Base-by-base conservation (phyloP, 2,113 vertebrate genomes). In the Tenebrosternarchus preto region DNA sequence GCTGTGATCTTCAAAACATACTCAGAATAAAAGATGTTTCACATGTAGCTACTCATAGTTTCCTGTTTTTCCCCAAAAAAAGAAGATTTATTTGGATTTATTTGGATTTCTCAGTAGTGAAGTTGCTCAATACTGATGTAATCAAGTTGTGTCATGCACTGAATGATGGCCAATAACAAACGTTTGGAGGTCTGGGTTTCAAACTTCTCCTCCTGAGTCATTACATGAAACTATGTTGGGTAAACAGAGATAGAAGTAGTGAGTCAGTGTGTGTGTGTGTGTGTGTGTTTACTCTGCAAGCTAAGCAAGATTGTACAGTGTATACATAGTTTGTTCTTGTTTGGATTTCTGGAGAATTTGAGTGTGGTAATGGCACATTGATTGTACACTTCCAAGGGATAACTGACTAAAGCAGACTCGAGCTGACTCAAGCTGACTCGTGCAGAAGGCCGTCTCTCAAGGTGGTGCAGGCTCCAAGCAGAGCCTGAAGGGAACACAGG, bases 171-270 rank as follows among this genome's bases (percentile, higher is more conserved):
- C 11, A 50, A 15, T 15, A 15, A 15, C 8, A 50, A 50, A 50
- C 15, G 43, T 50, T 50, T 50, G 1, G 15, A 50, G 9, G 43
- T 12, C 43, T 50, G 43, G 8, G 43, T 50, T 15, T 0, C 11
- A 50, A 50, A 50, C 43, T 36, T 36, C 33, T 39, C 60, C 60
- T 79, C 57, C 77, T 71, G 67, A 78, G 55, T 78, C 77, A 78
- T 24, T 36, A 20, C 11, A 7, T 39, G 68, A 71, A 78, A 71
- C 77, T 29, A 25, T 70, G 25, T 43, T 27, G 17, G 77, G 68
- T 69, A 78, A 24, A 78, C 33, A 77, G 57, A 63, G 43, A 67
- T 19, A n/a, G 61, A 77, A 27, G 12, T n/a, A 43, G 73, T 25
- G 72, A n/a, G n/a, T n/a, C n/a, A n/a, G n/a, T 17, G 57, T 24